These are phyloP conservation scores for Agraylea sexmaculata DNA, from an alignment of 1,140 invertebrate genomes.

Conservation along the genomic window DNA sequence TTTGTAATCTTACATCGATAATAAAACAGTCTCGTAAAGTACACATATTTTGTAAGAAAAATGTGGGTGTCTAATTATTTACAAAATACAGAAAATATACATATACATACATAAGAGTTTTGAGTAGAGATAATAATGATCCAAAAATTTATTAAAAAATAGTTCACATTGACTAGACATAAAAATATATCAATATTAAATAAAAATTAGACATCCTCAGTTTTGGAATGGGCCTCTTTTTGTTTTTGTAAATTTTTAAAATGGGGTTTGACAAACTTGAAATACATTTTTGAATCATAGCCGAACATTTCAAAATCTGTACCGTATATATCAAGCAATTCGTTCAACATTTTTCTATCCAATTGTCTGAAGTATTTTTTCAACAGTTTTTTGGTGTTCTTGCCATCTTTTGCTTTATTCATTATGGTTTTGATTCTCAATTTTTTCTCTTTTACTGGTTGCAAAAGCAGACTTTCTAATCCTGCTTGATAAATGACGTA, in stretches of 20 bases:
- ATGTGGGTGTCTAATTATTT: too few species aligned
- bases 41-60: too few species aligned
- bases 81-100: conserved; percentile 11
- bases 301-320: conserved; percentile 61
- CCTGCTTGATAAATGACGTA: conserved; percentile 50
- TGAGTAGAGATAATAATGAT: too few species aligned
- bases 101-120: not conserved
- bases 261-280: conserved; percentile 40
- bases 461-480: conserved; percentile 42
- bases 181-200: too few species aligned
- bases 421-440: conserved; percentile 38
- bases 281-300: conserved; percentile 45
- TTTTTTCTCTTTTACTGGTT: conserved; percentile 38
- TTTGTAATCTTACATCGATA: too few species aligned
- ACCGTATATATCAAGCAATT: conserved; percentile 57
- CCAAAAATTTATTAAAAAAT: too few species aligned
- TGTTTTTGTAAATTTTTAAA: too few species aligned
- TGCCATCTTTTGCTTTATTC: conserved; percentile 39
- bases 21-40: too few species aligned
- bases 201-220: too few species aligned
- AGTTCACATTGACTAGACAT: too few species aligned
- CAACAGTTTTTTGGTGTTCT: conserved; percentile 40
- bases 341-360: conserved; percentile 42
- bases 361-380: conserved; percentile 53
- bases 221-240: too few species aligned